Evolutionary conservation across 2,888 invertebrate species (phyloP).

Genomic region (Eupithecia dodoneata): DNA sequence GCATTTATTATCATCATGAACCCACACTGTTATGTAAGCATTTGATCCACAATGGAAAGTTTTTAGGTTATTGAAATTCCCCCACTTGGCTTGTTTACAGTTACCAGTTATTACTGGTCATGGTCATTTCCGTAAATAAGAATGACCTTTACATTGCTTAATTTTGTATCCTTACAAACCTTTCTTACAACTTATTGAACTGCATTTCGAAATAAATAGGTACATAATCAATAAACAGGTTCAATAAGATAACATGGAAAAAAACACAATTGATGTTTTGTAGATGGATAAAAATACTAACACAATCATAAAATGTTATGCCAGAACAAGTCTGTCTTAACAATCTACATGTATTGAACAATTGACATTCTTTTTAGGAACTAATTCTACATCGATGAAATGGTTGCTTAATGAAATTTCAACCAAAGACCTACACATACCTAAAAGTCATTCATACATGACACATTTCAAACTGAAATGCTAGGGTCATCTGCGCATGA

Average conservation of each 20-base stretch:
- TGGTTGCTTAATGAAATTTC: background rate
- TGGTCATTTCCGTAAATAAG: constrained; percentile 46
- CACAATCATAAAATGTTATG: background rate
- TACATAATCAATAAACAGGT: background rate
- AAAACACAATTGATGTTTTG: background rate
- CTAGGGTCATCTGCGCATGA: background rate
- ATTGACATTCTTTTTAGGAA: background rate
- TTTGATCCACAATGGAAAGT: constrained; percentile 17
- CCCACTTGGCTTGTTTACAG: constrained; percentile 38
- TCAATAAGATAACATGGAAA: background rate
- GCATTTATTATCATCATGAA: constrained; percentile 37
- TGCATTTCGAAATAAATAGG: background rate
- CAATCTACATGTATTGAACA: background rate
- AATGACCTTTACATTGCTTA: constrained; percentile 12
- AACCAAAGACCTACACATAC: background rate
- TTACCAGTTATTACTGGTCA: constrained; percentile 30
- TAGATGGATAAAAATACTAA: background rate
- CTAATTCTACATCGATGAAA: background rate
- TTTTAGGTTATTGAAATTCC: constrained; percentile 51
- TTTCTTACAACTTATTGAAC: background rate
- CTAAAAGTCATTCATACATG: too few relatives aligned
- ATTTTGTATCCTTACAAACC: background rate
- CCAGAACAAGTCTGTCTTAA: background rate
- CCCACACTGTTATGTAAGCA: constrained; percentile 42
- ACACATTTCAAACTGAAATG: background rate